phyloP scores from a whole-genome alignment of 2,888 invertebrate species.

The Oscheius sp. region DNA sequence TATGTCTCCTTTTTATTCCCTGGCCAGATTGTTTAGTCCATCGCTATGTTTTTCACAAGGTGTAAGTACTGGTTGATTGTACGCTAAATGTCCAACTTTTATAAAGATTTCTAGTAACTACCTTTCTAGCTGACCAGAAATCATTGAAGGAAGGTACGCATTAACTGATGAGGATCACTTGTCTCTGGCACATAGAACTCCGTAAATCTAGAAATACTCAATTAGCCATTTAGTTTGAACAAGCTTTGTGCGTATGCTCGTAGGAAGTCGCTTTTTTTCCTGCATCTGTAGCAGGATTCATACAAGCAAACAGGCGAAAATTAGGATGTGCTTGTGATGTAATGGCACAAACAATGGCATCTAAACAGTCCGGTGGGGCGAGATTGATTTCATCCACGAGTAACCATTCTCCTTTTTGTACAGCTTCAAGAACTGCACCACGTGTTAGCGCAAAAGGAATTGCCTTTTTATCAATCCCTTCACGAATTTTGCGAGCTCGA shows the following conservation, averaged over 20 bases:
- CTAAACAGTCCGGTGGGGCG: slow-evolving; percentile 88
- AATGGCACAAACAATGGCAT: slow-evolving; percentile 59
- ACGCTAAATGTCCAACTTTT: too few relatives aligned
- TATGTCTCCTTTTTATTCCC: too few relatives aligned
- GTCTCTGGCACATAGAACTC: slow-evolving; percentile 95
- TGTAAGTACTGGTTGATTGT: too few relatives aligned
- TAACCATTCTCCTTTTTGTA: slow-evolving; percentile 90
- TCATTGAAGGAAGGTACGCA: slow-evolving; percentile 78
- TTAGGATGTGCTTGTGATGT: slow-evolving; percentile 49
- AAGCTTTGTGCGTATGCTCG: slow-evolving; percentile 85
- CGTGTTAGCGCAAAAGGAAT: slow-evolving; percentile 61
- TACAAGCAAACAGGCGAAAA: slow-evolving; percentile 88
- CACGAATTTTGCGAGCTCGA: slow-evolving; percentile 30
- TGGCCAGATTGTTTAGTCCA: too few relatives aligned
- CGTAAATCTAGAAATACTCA: slow-evolving; percentile 78
- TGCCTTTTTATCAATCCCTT: slow-evolving; percentile 48
- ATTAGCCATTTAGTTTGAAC: neutral
- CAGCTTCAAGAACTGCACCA: slow-evolving; percentile 87
- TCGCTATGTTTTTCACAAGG: too few relatives aligned
- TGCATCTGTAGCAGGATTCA: slow-evolving; percentile 99
- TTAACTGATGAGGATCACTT: slow-evolving; percentile 77
- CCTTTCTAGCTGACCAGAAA: too few relatives aligned
- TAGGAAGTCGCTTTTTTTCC: slow-evolving; percentile 94
- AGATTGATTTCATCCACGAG: slow-evolving; percentile 96
- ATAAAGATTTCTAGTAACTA: too few relatives aligned